phyloP scores from a whole-genome alignment of 2,113 vertebrate genomes.

The Sinosuthora webbiana region DNA sequence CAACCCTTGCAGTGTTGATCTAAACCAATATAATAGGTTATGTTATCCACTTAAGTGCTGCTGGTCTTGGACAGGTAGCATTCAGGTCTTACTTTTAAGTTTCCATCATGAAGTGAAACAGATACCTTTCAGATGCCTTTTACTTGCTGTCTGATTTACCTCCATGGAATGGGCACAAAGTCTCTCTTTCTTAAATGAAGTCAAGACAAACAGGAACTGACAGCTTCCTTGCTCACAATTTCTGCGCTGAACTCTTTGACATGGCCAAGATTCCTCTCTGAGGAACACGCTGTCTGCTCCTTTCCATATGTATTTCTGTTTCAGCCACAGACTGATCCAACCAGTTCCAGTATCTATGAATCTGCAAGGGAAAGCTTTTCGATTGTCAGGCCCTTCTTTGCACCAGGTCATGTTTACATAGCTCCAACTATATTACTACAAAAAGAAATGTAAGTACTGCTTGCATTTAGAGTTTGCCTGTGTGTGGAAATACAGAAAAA shows the following conservation, averaged over 20 bases:
- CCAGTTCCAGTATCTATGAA: not conserved
- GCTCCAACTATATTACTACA: not conserved
- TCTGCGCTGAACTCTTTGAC: not conserved
- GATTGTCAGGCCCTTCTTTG: not conserved
- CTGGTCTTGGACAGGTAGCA: not conserved
- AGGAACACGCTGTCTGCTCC: not conserved
- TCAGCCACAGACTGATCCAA: not conserved
- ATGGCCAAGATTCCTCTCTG: not conserved
- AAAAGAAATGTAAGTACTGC: not conserved
- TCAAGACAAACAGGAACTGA: not conserved
- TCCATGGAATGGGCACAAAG: not conserved
- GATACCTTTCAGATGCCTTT: not conserved
- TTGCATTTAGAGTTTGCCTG: not conserved
- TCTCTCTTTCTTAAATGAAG: not conserved
- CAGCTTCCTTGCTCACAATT: not conserved
- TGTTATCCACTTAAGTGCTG: rapidly evolving
- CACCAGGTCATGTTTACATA: not conserved
- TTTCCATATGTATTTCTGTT: not conserved
- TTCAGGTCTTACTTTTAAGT: not conserved
- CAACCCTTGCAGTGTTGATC: not conserved
- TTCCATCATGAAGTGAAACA: not conserved
- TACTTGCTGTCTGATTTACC: not conserved
- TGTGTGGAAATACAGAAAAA: not conserved
- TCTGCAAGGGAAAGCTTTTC: not conserved
- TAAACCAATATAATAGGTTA: not conserved